Base-by-base conservation (phyloP, 1,140 invertebrate genomes). In the Diorhabda sublineata region DNA sequence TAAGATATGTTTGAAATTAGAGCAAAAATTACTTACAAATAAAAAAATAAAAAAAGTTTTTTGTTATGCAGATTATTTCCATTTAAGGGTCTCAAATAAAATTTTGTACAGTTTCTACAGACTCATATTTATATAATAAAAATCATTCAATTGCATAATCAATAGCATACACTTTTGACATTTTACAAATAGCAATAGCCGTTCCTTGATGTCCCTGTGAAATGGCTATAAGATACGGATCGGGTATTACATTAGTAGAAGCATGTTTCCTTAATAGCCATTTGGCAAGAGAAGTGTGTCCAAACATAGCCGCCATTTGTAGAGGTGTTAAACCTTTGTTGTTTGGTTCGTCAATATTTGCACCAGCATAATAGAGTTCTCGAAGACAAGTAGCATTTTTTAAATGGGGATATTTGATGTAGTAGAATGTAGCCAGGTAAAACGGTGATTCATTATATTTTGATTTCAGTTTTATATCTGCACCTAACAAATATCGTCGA, bases 191-290 rank as follows among this genome's bases (percentile, higher is more conserved):
- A 5, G 70, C 61, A 58, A 11, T 69, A 5, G 67, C 69, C 43
- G 66, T 65, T 43, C 65, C 68, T 45, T 73, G 71, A 65, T 74
- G 74, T 7, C 69, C 70, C 45, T 74, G 66, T 6, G 45, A 64
- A 11, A 44, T 52, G 26, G 76, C 76, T 2, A 77, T n/a, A 52
- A 73, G 42, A 61, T 72, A 73, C 3, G 75, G 75, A 66, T 69
- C 41, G 4, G 76, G 76, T 26, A 57, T 52, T 7, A 70, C 58
- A 5, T 71, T 69, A 2, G 64, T 59, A 9, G 64, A 67, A 41
- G 76, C 77, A 61, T 70, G 69, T 72, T 80, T 80, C 44, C 61
- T 43, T 11, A 78, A 64, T 26, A 80, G 66, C 78, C 78, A 80
- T 59, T 72, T 74, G 3, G 74, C 70, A 2, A 80, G 67, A 5